These are phyloP conservation scores for Lampris megalopsis DNA, from an alignment of 2,113 vertebrate genomes.

Conservation along the genomic window DNA sequence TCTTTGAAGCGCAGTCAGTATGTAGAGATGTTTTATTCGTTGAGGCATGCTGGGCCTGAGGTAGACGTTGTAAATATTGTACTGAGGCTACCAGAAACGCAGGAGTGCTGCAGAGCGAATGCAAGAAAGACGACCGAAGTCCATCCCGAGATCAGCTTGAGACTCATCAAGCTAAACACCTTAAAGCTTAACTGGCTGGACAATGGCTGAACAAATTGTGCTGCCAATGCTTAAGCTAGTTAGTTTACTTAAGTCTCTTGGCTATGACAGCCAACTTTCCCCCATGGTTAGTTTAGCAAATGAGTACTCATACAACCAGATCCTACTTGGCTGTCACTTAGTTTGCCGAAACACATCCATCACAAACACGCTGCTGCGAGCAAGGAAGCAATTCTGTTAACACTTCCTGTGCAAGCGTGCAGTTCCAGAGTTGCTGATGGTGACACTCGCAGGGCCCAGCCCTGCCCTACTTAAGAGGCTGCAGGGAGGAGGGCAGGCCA, in stretches of 20 bases:
- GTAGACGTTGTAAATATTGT: slow-evolving; percentile 37
- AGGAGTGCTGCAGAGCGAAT: slow-evolving; percentile 50
- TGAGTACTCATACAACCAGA: slow-evolving; percentile 41
- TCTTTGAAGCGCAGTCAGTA: slow-evolving; percentile 15
- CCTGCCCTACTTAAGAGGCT: slow-evolving; percentile 84
- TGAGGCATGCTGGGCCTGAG: slow-evolving; percentile 31
- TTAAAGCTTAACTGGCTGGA: slow-evolving; percentile 67
- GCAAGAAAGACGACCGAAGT: slow-evolving; percentile 52
- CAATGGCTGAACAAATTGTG: slow-evolving; percentile 65
- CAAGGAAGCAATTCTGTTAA: slow-evolving; percentile 70
- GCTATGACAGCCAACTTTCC: slow-evolving; percentile 51
- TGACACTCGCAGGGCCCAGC: slow-evolving; percentile 78
- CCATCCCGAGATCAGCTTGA: slow-evolving; percentile 50
- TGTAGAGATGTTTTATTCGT: slow-evolving; percentile 5
- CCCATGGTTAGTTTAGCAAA: slow-evolving; percentile 47
- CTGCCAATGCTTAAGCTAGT: slow-evolving; percentile 62
- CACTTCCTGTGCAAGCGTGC: slow-evolving; percentile 75
- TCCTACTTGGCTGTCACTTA: slow-evolving; percentile 45
- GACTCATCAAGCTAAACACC: slow-evolving; percentile 67
- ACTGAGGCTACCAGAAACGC: slow-evolving; percentile 41
- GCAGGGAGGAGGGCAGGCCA: slow-evolving; percentile 78
- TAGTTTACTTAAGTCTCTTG: slow-evolving; percentile 54
- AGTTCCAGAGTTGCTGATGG: slow-evolving; percentile 84
- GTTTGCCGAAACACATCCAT: slow-evolving; percentile 66
- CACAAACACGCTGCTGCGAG: slow-evolving; percentile 55